Base-by-base conservation (phyloP, 2,888 invertebrate species). In the Drosophila histrio region DNA sequence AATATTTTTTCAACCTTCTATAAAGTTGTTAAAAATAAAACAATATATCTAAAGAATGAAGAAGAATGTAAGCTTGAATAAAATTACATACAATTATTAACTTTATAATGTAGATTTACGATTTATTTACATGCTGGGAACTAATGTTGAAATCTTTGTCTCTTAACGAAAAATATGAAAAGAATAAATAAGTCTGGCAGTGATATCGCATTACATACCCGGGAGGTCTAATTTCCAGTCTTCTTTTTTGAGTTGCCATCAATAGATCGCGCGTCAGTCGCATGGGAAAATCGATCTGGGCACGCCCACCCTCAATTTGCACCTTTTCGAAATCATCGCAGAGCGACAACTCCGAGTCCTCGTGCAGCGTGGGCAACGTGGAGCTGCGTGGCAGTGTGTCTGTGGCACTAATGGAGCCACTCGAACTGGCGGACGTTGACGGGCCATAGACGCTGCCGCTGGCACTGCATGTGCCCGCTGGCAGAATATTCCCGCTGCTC, bases 361-460 rank as follows among this genome's bases (percentile, higher is more conserved):
- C 98, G 92, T 96, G 96, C 43, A 98, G 93, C 5, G 97, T 97
- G 15, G 97, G 97, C 87, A 97, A 93, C 72, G 93, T 93, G 68
- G 92, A 93, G 69, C 93, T 92, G 76, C 93, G 92, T 50, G 93
- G 93, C 67, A 93, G 89, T 58, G 93, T 91, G 66, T 92, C 92
- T 39, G 91, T 91, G 56, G 91, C 91, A 82, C 91, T 91, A 53
- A 91, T 89, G 34, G 91, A 90, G 11, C 91, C 92, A 72, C 92
- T 92, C 19, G 91, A 92, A 71, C 91, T 92, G 30, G 91, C 91
- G 32, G 92, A 91, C 30, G 91, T 91, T 57, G 91, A 92, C 24
- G 91, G 91, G 43, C 91, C 91, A 66, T 91, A 92, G 17, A 91
- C 90, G 77, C 91, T 91, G 61, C 91, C 91, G 63, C 91, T 91